phyloP scores from a whole-genome alignment of 30 jellyfish, hydroid and myxozoan genomes.

The Chrysaora quinquecirrha region DNA sequence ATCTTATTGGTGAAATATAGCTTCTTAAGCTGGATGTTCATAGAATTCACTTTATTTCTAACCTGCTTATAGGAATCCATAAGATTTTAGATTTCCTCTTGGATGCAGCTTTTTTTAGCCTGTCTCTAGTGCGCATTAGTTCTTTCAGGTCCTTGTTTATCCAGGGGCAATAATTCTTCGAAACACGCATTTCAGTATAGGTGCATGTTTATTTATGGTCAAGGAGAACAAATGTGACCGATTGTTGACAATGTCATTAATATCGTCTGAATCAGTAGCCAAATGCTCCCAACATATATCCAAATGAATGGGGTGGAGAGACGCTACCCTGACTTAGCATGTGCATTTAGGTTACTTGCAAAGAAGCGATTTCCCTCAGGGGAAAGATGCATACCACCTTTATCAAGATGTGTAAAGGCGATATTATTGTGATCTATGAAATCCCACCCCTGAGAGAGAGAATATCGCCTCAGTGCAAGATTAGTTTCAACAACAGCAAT shows the following conservation, averaged over 20 bases:
- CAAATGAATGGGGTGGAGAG: background rate
- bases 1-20: background rate
- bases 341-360: too few relatives aligned
- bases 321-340: background rate
- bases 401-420: background rate
- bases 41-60: background rate
- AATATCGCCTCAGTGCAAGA: conserved; percentile 1
- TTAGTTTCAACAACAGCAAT: background rate
- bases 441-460: background rate
- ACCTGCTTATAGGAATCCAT: conserved; percentile 2
- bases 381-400: too few relatives aligned
- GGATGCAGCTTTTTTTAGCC: conserved; percentile 12
- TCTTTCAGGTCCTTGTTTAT: too few relatives aligned
- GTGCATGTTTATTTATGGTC: conserved; percentile 51
- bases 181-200: conserved; percentile 57
- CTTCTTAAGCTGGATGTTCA: background rate
- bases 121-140: too few relatives aligned
- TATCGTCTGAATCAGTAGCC: conserved; percentile 41
- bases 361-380: too few relatives aligned
- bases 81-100: background rate
- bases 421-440: background rate
- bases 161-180: conserved; percentile 57
- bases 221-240: conserved; percentile 39
- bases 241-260: conserved; percentile 24
- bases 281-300: conserved; percentile 55